phyloP scores from a whole-genome alignment of 1,140 invertebrate species.

The Nasonia vitripennis region DNA sequence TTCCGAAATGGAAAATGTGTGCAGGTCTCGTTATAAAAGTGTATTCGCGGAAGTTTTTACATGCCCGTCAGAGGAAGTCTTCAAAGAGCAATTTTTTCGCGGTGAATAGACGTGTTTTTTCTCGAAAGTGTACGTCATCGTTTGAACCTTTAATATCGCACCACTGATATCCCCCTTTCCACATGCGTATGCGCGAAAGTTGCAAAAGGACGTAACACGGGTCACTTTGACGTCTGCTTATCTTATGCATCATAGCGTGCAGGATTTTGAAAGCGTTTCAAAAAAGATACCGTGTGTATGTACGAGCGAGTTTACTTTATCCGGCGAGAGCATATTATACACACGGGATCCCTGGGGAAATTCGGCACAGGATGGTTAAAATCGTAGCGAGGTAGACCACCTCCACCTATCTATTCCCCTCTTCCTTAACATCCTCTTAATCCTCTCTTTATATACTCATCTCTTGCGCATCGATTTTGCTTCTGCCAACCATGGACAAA shows the following conservation, averaged over 20 bases:
- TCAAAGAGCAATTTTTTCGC: too few relatives aligned
- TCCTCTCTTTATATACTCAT: not conserved
- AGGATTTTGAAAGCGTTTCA: constrained; percentile 7
- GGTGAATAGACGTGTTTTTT: too few relatives aligned
- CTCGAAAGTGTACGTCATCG: too few relatives aligned
- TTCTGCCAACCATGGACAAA: not conserved
- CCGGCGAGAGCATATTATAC: constrained; percentile 16
- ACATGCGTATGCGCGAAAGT: not conserved
- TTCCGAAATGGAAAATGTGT: too few relatives aligned
- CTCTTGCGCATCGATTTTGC: not conserved
- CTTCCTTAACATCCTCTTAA: not conserved
- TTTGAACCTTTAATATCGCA: not conserved
- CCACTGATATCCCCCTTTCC: not conserved
- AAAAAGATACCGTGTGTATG: not conserved
- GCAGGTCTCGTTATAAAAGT: too few relatives aligned
- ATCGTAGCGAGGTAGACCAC: not conserved
- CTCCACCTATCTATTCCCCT: not conserved
- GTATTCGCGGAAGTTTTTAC: too few relatives aligned
- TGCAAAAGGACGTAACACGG: not conserved
- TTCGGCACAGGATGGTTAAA: constrained; percentile 40
- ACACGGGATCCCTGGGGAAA: constrained; percentile 21
- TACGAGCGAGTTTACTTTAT: constrained; percentile 31
- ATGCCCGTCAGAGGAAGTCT: too few relatives aligned
- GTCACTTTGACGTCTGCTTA: not conserved
- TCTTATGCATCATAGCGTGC: constrained; percentile 2